Evolutionary conservation across 2,113 vertebrate species (phyloP), one percentile per base, ranked within the genome.

Genomic region (Dipodomys ordii): DNA sequence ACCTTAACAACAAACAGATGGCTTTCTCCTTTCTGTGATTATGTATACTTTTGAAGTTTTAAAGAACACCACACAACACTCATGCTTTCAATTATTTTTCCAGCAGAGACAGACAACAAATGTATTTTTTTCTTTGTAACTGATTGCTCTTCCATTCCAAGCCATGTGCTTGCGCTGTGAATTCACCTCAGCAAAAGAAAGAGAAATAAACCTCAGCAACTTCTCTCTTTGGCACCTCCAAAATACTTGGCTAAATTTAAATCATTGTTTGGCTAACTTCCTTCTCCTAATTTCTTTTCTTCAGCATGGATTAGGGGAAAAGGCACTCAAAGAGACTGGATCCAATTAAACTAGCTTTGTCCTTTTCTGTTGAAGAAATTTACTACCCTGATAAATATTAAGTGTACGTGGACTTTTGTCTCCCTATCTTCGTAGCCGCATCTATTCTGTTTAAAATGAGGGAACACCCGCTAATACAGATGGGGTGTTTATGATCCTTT

Each of bases 1-100:
- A 96, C 91, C 93, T 94, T 98, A 98, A 98, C 97, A 98, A 96
- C 96, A 98, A 98, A 98, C 98, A 98, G 98, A 98, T 98, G 98
- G 97, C 95, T 93, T 98, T 97, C 96, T 92, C 82, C 95, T 95
- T 96, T 96, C 97, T 96, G 96, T 96, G 97, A 98, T 97, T 97
- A 97, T 91, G 88, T 82, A 86, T 89, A 98, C 97, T 97, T 98
- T 98, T 98, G 97, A 98, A 98, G 98, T 98, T 98, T 95, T 95
- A 96, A 91, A 97, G 92, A 94, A 98, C 53, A 96, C 96, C 44
- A 68, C 96, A 97, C 97, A 98, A 97, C 93, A 97, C 93, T 98
- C 97, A 98, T 98, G 98, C 96, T 98, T 98, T 98, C 98, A 97
- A 98, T 98, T 98, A 98, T 97, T 98, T 98, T 96, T 95, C 94